phyloP scores from a whole-genome alignment of 2,888 invertebrate genomes.

The Limnephilus auricula region DNA sequence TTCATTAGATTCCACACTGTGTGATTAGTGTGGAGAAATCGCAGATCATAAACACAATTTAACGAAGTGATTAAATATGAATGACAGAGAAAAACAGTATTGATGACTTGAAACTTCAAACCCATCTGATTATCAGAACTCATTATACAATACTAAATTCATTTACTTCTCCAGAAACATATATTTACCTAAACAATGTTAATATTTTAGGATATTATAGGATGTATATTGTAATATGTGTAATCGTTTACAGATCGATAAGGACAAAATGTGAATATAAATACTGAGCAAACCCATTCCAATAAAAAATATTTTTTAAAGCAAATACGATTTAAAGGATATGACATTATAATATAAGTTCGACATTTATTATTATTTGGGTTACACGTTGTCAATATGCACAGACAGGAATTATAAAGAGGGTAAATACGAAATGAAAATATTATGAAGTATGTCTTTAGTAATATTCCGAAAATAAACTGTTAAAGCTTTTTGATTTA shows the following conservation, averaged over 20 bases:
- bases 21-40: too few relatives aligned
- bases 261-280: neutral
- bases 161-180: neutral
- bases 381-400: neutral
- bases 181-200: neutral
- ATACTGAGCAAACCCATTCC: neutral
- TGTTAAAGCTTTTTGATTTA: neutral
- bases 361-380: neutral
- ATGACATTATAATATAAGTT: neutral
- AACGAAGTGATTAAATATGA: too few relatives aligned
- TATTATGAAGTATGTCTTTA: too few relatives aligned
- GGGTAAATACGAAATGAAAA: too few relatives aligned
- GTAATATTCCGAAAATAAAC: too few relatives aligned
- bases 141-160: too few relatives aligned
- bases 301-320: neutral
- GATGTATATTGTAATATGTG: neutral
- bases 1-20: too few relatives aligned
- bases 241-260: neutral
- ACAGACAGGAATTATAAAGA: neutral
- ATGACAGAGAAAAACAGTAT: too few relatives aligned
- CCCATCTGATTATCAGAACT: too few relatives aligned
- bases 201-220: neutral
- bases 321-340: neutral
- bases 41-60: too few relatives aligned
- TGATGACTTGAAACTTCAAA: too few relatives aligned